Base-by-base conservation (phyloP, 1,140 invertebrate genomes). In the Drosophila serrata region DNA sequence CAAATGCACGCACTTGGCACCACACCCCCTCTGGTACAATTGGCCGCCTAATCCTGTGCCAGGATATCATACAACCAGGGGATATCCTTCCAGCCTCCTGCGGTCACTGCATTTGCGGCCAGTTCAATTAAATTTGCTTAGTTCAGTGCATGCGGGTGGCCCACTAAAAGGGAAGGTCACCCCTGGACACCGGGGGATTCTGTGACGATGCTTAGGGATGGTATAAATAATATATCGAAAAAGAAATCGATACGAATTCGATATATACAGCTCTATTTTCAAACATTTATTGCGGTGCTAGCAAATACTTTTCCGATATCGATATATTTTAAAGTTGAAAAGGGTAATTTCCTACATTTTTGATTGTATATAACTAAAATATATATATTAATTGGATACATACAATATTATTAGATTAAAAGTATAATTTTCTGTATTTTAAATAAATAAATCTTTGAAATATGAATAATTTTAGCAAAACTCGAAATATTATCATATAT, bases 101-200 rank as follows among this genome's bases (percentile, higher is more conserved):
- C 56, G 70, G 58, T 75, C 69, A 74, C 35, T 74, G 70, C 69
- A 75, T 81, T 77, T 84, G 70, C 72, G 84, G 76, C 53, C 42
- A 55, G 84, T 87, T 87, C 84, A 87, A 87, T 87, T 87, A 87
- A 87, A 87, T 87, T 88, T 88, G 63, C 63, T 69, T 39, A 69
- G 72, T 51, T 80, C 80, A 88, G 67, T 82, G 84, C 70, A 88
- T 88, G 84, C 82, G 82, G 82, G 82, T 72, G 69, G 65, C 35
- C 65, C 61, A 67, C 61, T 45, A 35, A 53, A 33, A 42, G n/a
- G 17, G 24, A 42, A 62, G 27, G 27, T 59, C 8, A n/a, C 40
- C 13, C 24, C 13, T 11, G 31, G 29, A 22, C n/a, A n/a, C n/a
- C n/a, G n/a, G 24, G 12, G 39, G 17, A n/a, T n/a, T 15, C 17